Evolutionary conservation across 2,797 vertebrate genomes (phyloP).

Genomic region (Percopsis omiscomaycus): DNA sequence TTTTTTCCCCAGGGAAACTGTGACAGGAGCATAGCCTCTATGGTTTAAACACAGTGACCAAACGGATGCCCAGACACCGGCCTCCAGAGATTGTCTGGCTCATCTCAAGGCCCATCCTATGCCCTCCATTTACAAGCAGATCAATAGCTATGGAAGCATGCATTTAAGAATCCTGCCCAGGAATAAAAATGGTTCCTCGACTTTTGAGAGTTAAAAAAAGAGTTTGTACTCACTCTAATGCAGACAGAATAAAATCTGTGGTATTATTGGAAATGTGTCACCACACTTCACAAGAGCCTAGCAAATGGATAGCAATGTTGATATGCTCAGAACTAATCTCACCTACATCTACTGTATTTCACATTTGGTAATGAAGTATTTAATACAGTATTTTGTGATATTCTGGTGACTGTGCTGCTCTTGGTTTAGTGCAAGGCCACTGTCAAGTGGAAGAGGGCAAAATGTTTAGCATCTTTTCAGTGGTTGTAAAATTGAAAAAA

Average conservation of each 20-base stretch:
- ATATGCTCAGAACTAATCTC: too few relatives aligned
- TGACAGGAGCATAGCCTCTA: slow-evolving; percentile 39
- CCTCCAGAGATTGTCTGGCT: slow-evolving; percentile 59
- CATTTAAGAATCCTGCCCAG: slow-evolving; percentile 45
- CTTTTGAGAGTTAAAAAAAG: slow-evolving; percentile 64
- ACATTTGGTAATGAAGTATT: too few relatives aligned
- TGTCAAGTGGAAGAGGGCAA: too few relatives aligned
- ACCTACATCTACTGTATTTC: too few relatives aligned
- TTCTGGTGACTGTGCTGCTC: too few relatives aligned
- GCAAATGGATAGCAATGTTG: too few relatives aligned
- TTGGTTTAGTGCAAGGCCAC: too few relatives aligned
- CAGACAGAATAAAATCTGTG: slow-evolving; percentile 5
- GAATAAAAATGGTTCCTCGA: slow-evolving; percentile 47
- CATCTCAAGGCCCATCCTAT: slow-evolving; percentile 44
- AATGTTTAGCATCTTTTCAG: too few relatives aligned
- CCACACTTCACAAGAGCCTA: too few relatives aligned
- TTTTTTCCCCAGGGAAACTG: slow-evolving; percentile 22
- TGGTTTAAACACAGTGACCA: slow-evolving; percentile 50
- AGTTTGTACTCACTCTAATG: slow-evolving; percentile 43
- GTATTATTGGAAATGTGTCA: too few relatives aligned
- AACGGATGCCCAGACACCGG: slow-evolving; percentile 41
- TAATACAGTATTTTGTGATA: too few relatives aligned
- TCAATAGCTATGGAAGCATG: slow-evolving; percentile 70
- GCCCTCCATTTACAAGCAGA: slow-evolving; percentile 57
- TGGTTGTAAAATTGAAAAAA: too few relatives aligned